Conservation (phyloP, 1,140 invertebrate genomes). For the Cardiocondyla obscurior region DNA sequence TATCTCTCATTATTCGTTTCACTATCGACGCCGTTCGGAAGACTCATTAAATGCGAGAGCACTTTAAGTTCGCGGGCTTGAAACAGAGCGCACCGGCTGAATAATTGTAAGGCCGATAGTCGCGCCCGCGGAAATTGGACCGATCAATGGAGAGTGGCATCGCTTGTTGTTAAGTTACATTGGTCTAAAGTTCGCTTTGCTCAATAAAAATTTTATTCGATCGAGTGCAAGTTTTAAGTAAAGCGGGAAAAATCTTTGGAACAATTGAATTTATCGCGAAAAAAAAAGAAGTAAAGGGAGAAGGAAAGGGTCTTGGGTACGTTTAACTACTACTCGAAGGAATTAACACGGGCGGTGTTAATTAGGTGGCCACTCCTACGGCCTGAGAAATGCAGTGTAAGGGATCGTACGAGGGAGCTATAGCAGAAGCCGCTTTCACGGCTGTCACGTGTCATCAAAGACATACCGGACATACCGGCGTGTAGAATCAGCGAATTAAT, state of each 20-base stretch:
- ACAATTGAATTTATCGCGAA: neutral
- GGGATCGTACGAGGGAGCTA: neutral
- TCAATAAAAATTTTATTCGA: neutral
- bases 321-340: neutral
- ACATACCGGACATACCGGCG: slow-evolving; percentile 56
- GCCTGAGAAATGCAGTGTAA: slow-evolving; percentile 8
- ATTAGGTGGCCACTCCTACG: slow-evolving; percentile 25
- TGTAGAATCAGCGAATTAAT: slow-evolving; percentile 66
- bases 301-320: neutral
- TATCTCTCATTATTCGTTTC: slow-evolving; percentile 56
- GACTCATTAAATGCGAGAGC: slow-evolving; percentile 21
- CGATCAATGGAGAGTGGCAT: slow-evolving; percentile 9
- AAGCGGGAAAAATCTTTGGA: neutral
- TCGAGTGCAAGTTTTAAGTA: neutral
- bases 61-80: slow-evolving; percentile 43
- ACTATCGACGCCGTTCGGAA: slow-evolving; percentile 21
- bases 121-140: neutral
- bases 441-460: slow-evolving; percentile 59
- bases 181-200: neutral
- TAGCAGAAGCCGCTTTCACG: neutral
- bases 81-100: neutral
- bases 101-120: slow-evolving; percentile 33
- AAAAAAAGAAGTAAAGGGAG: neutral
- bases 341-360: slow-evolving; percentile 36
- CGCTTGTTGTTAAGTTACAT: neutral